These are phyloP conservation scores for Caranx ignobilis DNA, from an alignment of 2,113 vertebrate genomes.

Conservation along the genomic window DNA sequence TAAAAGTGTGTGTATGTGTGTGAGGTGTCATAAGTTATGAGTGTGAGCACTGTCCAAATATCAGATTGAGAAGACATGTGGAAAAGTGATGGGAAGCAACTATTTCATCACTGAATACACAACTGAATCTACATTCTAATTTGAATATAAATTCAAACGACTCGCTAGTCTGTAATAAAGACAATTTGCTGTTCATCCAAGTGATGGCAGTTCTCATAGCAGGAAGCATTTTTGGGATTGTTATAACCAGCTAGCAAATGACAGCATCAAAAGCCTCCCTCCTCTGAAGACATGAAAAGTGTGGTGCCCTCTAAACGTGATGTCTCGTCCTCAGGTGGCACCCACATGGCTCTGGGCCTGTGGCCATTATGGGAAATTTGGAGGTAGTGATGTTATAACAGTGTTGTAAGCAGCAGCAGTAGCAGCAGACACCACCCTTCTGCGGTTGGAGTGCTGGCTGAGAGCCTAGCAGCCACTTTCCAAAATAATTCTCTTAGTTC, in stretches of 20 bases:
- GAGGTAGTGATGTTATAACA: constrained; percentile 28
- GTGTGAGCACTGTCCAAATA: constrained; percentile 2
- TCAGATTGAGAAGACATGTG: constrained; percentile 1
- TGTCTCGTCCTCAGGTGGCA: constrained; percentile 5
- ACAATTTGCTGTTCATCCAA: neutral
- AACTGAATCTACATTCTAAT: neutral
- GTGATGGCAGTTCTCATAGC: neutral
- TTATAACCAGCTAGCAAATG: neutral
- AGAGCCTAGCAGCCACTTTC: constrained; percentile 77
- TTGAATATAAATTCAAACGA: neutral
- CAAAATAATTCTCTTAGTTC: constrained; percentile 77
- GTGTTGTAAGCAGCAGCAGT: constrained; percentile 29
- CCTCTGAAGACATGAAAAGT: neutral
- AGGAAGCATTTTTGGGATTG: neutral
- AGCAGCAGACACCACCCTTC: constrained; percentile 39
- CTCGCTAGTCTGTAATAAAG: neutral
- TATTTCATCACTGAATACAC: neutral
- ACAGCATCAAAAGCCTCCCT: constrained; percentile 3
- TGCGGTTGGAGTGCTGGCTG: constrained; percentile 64
- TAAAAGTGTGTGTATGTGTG: neutral
- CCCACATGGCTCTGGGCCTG: neutral
- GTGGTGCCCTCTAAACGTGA: constrained; percentile 36
- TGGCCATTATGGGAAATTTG: constrained; percentile 36
- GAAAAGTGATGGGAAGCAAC: neutral
- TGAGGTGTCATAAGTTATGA: neutral